Percentiles rank a stretch among this genome's conserved stretches.
Conservation (phyloP, 2,888 invertebrate genomes). For the Amitus sp. region DNA sequence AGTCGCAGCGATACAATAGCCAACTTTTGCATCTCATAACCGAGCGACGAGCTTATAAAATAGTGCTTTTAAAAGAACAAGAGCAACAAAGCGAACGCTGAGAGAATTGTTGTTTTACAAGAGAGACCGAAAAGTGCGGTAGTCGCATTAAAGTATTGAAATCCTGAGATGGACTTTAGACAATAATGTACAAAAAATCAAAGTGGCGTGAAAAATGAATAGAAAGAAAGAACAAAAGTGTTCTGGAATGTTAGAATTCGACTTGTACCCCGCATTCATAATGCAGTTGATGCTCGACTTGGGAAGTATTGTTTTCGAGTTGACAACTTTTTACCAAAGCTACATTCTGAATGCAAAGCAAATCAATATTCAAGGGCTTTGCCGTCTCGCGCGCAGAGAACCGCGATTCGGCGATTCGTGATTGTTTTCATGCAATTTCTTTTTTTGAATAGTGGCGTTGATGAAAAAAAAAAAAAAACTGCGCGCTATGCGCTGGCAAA, state of each 20-base stretch:
- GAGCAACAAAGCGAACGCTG: neutral
- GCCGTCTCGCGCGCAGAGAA: constrained; percentile 2
- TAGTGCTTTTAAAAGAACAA: neutral
- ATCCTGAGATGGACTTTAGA: neutral
- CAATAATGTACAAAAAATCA: neutral
- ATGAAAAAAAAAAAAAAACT: no score
- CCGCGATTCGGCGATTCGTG: no score
- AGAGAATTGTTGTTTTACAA: neutral
- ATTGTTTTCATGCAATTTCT: no score
- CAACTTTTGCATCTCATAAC: neutral
- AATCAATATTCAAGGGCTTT: constrained; percentile 16
- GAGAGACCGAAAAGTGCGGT: neutral
- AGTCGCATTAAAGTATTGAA: constrained; percentile 1
- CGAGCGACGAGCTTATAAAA: neutral
- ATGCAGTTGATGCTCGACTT: constrained; percentile 15
- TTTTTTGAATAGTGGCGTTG: no score
- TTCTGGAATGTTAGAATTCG: neutral
- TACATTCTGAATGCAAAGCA: constrained; percentile 9
- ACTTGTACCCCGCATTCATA: constrained; percentile 18
- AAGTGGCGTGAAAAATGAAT: neutral
- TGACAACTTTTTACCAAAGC: constrained; percentile 10
- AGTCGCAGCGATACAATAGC: neutral
- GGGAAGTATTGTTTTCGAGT: constrained; percentile 9
- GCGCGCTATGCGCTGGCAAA: no score
- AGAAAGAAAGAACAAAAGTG: constrained; percentile 2